Percentiles rank a stretch among this genome's conserved stretches.
Evolutionary conservation across 2,888 invertebrate species (phyloP).

Genomic region (Nyleta sp.): DNA sequence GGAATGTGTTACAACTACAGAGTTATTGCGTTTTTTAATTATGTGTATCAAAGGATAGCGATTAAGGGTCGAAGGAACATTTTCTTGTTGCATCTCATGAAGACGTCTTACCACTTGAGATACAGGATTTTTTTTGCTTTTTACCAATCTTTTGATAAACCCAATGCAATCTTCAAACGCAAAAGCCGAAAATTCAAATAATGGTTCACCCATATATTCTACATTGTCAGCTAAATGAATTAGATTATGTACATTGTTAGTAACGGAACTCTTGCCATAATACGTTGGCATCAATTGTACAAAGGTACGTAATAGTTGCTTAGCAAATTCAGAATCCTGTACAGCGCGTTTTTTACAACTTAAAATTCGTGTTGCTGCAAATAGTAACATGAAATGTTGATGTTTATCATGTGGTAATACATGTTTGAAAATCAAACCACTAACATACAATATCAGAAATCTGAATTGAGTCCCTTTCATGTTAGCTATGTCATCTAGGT

Average conservation of each 20-base stretch:
- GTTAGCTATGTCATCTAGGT: constrained; percentile 33
- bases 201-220: background rate
- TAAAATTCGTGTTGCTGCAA: constrained; percentile 11
- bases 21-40: constrained; percentile 3
- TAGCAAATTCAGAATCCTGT: background rate
- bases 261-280: background rate
- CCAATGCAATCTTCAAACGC: constrained; percentile 16
- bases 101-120: constrained; percentile 6
- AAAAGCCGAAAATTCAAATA: constrained; percentile 23
- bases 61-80: background rate
- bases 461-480: constrained; percentile 23
- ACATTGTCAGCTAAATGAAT: constrained; percentile 9
- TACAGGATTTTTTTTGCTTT: constrained; percentile 8
- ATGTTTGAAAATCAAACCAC: constrained; percentile 6
- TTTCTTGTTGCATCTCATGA: constrained; percentile 8
- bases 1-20: background rate
- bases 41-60: constrained; percentile 3
- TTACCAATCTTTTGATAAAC: constrained; percentile 9
- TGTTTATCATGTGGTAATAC: constrained; percentile 1
- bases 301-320: background rate
- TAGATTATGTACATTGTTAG: constrained; percentile 8
- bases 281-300: constrained; percentile 10
- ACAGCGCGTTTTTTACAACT: background rate
- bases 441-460: constrained; percentile 9
- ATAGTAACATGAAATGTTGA: constrained; percentile 16